Evolutionary conservation across 2,888 invertebrate species (phyloP), one percentile per base, ranked within the genome.

Genomic region (Heteropelma amictum): DNA sequence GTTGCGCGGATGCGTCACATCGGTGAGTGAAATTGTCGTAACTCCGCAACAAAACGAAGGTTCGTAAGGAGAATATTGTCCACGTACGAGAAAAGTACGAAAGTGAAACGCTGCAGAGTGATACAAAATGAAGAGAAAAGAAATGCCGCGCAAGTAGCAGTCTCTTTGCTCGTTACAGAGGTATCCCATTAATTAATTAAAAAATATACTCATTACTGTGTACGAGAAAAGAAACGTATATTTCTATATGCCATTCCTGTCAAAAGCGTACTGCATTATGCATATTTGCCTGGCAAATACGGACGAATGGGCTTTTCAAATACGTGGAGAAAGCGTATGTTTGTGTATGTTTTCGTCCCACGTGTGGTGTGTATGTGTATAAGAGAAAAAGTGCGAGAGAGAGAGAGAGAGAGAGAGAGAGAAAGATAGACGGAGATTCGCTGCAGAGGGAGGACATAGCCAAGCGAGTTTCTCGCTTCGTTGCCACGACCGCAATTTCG

Each of bases 401-500:
- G 10, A 26, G 45, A 28, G 70, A 35, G 35, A 30, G 51, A 10
- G 63, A 21, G 35, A 30, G 49, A n/a, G 33, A 30, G 35, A 33
- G 38, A 12, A n/a, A 23, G 40, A 33, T n/a, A n/a, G n/a, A n/a
- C n/a, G n/a, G n/a, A n/a, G n/a, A n/a, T n/a, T n/a, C n/a, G n/a
- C n/a, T n/a, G n/a, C n/a, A n/a, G 64, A 33, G 23, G 8, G 56
- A 23, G 54, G 26, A 65, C 47, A 49, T 49, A 42, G 53, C 68
- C 63, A 6, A 64, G 47, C 40, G 67, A 61, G 70, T 77, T 72
- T 68, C 69, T 74, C 72, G 77, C 76, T 63, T 45, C 60, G 76
- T 74, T 74, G 74, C 70, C 51, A 73, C 72, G 53, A 74, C 56
- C 51, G 73, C 73, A 74, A 69, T 74, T 74, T 74, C 73, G 73